Conservation (phyloP, 1,140 invertebrate species). For the Camponotus vicinus region DNA sequence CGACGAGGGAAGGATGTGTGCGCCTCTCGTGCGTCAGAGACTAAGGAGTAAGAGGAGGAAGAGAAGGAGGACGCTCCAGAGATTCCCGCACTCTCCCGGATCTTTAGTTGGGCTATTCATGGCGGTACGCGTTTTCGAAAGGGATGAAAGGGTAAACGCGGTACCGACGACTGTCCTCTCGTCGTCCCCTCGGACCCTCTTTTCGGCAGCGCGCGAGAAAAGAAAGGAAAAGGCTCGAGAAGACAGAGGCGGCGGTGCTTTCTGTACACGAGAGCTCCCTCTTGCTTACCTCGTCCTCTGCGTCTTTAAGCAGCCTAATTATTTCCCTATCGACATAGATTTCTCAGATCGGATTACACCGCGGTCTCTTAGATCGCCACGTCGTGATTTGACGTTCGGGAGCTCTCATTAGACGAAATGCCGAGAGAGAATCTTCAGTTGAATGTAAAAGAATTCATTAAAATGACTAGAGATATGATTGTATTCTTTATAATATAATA, state of each 20-base stretch:
- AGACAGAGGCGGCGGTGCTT: constrained; percentile 69
- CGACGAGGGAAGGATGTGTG: constrained; percentile 37
- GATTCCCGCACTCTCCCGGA: constrained; percentile 48
- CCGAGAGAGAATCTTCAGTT: neutral
- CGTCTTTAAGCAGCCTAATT: constrained; percentile 81
- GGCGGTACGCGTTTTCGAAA: constrained; percentile 72
- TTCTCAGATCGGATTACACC: constrained; percentile 81
- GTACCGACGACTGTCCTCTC: constrained; percentile 67
- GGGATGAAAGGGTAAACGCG: constrained; percentile 74
- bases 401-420: neutral
- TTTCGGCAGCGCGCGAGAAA: constrained; percentile 60
- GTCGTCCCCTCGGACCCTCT: constrained; percentile 53
- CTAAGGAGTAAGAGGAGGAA: neutral
- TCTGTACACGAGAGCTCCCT: constrained; percentile 68
- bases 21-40: constrained; percentile 50
- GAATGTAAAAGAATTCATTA: neutral
- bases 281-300: constrained; percentile 28
- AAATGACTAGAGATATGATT: neutral
- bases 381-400: constrained; percentile 2
- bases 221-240: constrained; percentile 62
- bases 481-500: neutral
- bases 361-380: constrained; percentile 44
- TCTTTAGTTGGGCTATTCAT: constrained; percentile 71
- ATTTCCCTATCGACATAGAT: constrained; percentile 82
- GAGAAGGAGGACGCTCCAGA: constrained; percentile 11